These are phyloP conservation scores for Baronia brevicornis DNA, from an alignment of 2,888 invertebrate genomes.

Conservation along the genomic window DNA sequence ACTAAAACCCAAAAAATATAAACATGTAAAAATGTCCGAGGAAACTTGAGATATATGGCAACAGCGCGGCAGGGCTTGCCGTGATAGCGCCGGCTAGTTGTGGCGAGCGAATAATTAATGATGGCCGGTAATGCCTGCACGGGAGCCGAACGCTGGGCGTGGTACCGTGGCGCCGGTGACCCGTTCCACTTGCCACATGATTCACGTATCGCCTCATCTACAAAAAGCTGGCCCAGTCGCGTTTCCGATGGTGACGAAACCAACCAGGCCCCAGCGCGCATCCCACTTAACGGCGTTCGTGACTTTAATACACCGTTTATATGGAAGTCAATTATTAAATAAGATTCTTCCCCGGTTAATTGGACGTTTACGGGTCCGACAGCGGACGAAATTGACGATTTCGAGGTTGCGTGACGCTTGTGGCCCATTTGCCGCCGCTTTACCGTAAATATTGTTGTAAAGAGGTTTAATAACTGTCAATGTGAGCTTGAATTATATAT, in stretches of 20 bases:
- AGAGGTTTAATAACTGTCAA: no score
- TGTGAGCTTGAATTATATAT: no score
- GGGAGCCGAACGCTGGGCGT: slow-evolving; percentile 41
- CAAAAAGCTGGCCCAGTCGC: slow-evolving; percentile 46
- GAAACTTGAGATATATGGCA: no score
- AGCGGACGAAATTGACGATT: slow-evolving; percentile 34
- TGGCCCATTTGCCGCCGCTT: no score
- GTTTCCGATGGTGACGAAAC: slow-evolving; percentile 59
- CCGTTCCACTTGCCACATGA: slow-evolving; percentile 46
- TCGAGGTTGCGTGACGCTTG: slow-evolving; percentile 27
- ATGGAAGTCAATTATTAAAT: slow-evolving; percentile 65
- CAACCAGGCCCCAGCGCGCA: slow-evolving; percentile 34
- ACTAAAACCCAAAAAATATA: no score
- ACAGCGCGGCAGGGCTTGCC: no score
- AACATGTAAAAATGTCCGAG: no score
- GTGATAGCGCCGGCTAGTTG: no score
- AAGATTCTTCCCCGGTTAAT: slow-evolving; percentile 54
- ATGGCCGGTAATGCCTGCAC: slow-evolving; percentile 41
- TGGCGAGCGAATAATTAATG: slow-evolving; percentile 35
- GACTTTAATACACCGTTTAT: slow-evolving; percentile 60
- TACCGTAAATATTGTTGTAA: no score
- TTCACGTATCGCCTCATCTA: slow-evolving; percentile 36
- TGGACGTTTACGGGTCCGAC: slow-evolving; percentile 49
- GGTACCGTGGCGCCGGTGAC: slow-evolving; percentile 58
- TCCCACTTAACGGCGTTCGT: slow-evolving; percentile 61